These are phyloP conservation scores for Vesta saturnalis DNA, from an alignment of 2,888 invertebrate species.

Conservation along the genomic window DNA sequence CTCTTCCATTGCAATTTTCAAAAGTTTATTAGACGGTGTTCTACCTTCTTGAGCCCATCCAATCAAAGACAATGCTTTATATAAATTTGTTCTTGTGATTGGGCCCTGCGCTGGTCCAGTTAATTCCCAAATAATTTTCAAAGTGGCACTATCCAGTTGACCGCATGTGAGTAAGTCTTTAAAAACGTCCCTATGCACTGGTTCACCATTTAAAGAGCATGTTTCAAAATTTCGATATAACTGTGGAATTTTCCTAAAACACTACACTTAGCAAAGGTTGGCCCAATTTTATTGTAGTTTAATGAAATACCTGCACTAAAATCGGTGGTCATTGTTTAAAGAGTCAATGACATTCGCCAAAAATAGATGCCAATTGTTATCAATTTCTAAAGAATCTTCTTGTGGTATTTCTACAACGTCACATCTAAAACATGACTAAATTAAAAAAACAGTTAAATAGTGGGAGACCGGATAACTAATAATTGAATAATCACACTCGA, in stretches of 20 bases:
- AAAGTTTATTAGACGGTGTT: conserved; percentile 65
- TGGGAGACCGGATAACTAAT: conserved; percentile 48
- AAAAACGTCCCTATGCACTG: conserved; percentile 66
- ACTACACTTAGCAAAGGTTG: no score
- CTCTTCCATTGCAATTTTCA: conserved; percentile 63
- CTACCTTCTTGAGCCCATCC: conserved; percentile 69
- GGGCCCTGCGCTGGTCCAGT: conserved; percentile 64
- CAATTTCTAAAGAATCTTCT: conserved; percentile 77
- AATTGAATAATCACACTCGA: conserved; percentile 48
- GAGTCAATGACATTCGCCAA: conserved; percentile 59
- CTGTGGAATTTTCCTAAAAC: conserved; percentile 65
- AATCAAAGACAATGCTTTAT: conserved; percentile 67
- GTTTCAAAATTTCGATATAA: conserved; percentile 67
- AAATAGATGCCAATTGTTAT: conserved; percentile 70
- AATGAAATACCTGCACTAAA: conserved; percentile 61
- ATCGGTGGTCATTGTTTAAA: conserved; percentile 65
- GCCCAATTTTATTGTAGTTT: no score
- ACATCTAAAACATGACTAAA: conserved; percentile 66
- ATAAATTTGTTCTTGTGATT: conserved; percentile 65
- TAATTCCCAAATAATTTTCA: conserved; percentile 67
- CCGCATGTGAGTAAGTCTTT: conserved; percentile 65
- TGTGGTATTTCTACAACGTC: conserved; percentile 72
- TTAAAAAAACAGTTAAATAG: conserved; percentile 37
- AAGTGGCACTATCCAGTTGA: conserved; percentile 62
- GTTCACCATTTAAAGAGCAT: conserved; percentile 65